Conservation (phyloP, 2,888 invertebrate species). For the Tethea ocularis region DNA sequence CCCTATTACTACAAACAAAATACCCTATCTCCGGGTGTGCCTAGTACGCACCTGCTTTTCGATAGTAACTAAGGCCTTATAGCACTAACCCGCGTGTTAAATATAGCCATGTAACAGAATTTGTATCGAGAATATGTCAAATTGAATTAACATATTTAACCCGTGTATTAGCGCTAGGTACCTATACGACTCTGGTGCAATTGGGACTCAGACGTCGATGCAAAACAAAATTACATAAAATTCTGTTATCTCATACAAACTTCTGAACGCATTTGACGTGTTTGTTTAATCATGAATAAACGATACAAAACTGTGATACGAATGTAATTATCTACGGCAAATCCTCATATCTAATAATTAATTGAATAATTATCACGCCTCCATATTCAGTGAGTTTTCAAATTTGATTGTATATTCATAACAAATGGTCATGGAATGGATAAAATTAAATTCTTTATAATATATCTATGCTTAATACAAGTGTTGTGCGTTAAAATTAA, state of each 20-base stretch:
- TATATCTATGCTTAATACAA: neutral
- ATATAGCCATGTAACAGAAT: no score
- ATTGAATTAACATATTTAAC: no score
- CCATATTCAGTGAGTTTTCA: neutral
- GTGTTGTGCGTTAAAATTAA: neutral
- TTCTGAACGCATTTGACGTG: neutral
- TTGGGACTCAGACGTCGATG: constrained; percentile 1
- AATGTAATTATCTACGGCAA: neutral
- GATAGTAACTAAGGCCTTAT: no score
- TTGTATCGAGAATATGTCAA: no score
- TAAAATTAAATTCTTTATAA: neutral
- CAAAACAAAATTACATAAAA: neutral
- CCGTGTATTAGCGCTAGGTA: no score
- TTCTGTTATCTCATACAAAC: neutral
- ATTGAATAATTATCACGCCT: neutral
- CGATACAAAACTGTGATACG: neutral
- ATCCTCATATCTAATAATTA: neutral
- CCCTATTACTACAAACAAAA: no score
- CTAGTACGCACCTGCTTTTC: no score
- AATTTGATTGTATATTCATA: neutral
- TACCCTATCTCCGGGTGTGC: no score
- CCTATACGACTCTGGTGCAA: no score
- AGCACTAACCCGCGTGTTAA: no score
- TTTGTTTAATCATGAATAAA: neutral
- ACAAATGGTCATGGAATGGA: neutral